Evolutionary conservation across 1,140 invertebrate genomes (phyloP).

Genomic region (Cydia splendana): DNA sequence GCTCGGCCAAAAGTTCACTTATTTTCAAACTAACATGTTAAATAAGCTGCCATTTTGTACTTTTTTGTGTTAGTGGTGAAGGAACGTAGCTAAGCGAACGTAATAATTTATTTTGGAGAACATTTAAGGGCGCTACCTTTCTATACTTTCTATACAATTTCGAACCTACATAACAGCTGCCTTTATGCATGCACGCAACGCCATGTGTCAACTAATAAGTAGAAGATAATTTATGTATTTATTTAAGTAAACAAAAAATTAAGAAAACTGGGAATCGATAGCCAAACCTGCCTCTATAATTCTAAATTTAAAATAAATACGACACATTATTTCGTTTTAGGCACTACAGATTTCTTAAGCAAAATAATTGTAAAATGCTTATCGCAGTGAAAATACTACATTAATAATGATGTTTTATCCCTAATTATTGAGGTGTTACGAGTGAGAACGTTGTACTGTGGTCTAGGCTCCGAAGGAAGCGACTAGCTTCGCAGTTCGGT

Average conservation of each 20-base stretch:
- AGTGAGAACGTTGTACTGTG: constrained; percentile 22
- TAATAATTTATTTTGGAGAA: constrained; percentile 46
- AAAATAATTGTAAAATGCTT: constrained; percentile 26
- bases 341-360: constrained; percentile 15
- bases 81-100: constrained; percentile 36
- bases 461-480: constrained; percentile 38
- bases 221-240: background rate
- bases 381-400: constrained; percentile 15
- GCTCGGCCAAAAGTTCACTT: constrained; percentile 63
- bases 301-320: constrained; percentile 50
- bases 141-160: constrained; percentile 49
- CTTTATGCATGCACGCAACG: constrained; percentile 58
- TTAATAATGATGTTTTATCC: constrained; percentile 4
- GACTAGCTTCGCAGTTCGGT: constrained; percentile 47
- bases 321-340: constrained; percentile 42
- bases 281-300: constrained; percentile 57
- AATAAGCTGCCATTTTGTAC: constrained; percentile 70
- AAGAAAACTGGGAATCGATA: constrained; percentile 35
- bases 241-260: constrained; percentile 12
- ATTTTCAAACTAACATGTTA: constrained; percentile 42
- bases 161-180: constrained; percentile 68
- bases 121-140: constrained; percentile 51
- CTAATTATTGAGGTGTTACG: constrained; percentile 27
- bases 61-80: constrained; percentile 39
- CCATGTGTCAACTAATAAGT: constrained; percentile 35